Base-by-base conservation (phyloP, 2,797 vertebrate species). In the Garrulus glandarius region DNA sequence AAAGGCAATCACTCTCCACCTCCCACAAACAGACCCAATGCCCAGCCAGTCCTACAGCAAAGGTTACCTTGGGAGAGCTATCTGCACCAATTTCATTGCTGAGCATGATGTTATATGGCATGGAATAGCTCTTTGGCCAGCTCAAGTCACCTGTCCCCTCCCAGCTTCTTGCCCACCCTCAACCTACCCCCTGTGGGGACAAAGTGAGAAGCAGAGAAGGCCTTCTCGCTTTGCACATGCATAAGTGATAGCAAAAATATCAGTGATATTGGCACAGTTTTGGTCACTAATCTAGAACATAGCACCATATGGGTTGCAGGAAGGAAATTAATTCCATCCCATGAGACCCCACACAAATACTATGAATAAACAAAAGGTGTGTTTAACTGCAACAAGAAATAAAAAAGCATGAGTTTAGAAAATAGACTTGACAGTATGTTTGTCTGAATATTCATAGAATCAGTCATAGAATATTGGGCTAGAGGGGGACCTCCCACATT, bases 181-280 rank as follows among this genome's bases (percentile, higher is more conserved):
- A 49, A 4, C 16, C 21, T 41, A 7, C 7, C 76, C 15, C 7
- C 14, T 9, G 10, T 1, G 8, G 19, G 19, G 8, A 26, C 32
- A 47, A 34, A n/a, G 15, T 22, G 23, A 56, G 50, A 70, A 78
- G 39, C 13, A 71, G 46, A 63, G 9, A 26, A 34, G 9, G 14
- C 13, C 15, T 60, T 60, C 20, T 50, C 0, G 0, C 15, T 34
- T 17, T 24, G 14, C 2, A 1, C 9, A 3, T 17, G 36, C 52
- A 39, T 52, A 70, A 59, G 18, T 0, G 1, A 70, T 7, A 84
- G 57, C 20, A 61, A 59, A 81, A 67, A 3, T 27, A 49, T 6
- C 0, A 0, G 22, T 41, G 29, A 22, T 56, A 64, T 21, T 16
- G 50, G 30, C 29, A 39, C 9, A 30, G 6, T 15, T 89, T 43